Evolutionary conservation across 1,140 invertebrate species (phyloP), one percentile per base, ranked within the genome.

Genomic region (Cotesia vestalis): DNA sequence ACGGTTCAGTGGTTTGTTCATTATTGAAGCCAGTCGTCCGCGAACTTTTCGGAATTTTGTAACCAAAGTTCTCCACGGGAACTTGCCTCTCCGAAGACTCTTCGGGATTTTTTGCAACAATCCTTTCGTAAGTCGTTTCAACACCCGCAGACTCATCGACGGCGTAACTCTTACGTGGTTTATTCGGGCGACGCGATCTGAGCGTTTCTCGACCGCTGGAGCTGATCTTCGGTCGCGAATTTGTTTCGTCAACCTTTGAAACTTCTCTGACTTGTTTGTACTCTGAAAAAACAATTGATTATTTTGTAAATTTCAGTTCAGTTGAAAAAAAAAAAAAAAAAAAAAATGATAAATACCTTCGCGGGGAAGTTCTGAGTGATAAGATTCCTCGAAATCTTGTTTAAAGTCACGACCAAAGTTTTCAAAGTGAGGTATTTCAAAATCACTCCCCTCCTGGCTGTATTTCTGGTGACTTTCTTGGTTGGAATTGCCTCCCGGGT

Each of bases 371-470:
- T 83, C 78, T 53, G 69, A 71, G 27, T 46, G 78, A 40, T 84
- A 82, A 57, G 77, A 76, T 4, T 78, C 73, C 40, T 84, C 83
- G 17, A 81, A 83, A 52, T 85, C 80, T n/a, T 76, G 71, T 0
- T 82, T 78, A 9, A 78, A 80, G 35, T 79, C 78, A 63, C 74
- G 74, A 0, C 66, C 77, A 35, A 61, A 74, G 20, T 77, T 76
- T 12, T 73, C 11, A 20, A 38, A 36, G 8, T 64, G 40, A 46
- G 40, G 40, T 5, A 6, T 40, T 4, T 36, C 60, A 27, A 46
- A 64, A 59, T 80, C 3, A 53, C 27, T 77, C 12, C 81, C 79
- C 6, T 80, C 78, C 1, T 80, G 76, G 1, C 79, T 72, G 3
- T 69, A 64, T 59, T 74, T 72, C 36, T 72, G 72, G 62, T 71